Base-by-base conservation (phyloP, 1,140 invertebrate species). In the Drosophila melanica region DNA sequence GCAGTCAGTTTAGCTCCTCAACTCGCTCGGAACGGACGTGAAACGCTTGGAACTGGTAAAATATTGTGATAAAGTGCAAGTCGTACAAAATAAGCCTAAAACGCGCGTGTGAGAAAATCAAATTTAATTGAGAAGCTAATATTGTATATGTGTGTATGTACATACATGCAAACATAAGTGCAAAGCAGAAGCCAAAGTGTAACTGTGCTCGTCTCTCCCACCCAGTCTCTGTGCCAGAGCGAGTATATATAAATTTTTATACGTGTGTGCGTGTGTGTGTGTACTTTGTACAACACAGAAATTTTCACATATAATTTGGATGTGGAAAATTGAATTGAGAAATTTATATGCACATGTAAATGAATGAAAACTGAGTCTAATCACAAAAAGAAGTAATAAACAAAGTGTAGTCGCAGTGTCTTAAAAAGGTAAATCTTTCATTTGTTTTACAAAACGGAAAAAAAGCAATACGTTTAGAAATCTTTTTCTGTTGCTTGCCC, bases 91-190 rank as follows among this genome's bases (percentile, higher is more conserved):
- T 78, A 82, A 87, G 71, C 75, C 66, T 54, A 75, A 63, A 89
- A 75, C 73, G 70, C 79, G 84, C 79, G 77, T 87, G 78, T 79
- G 77, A 78, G 79, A 74, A 74, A 86, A 79, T 69, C 62, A 77
- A 85, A 80, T 71, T 79, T 76, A 72, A 82, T 87, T 86, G 79
- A 86, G 75, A 82, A 78, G 81, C 73, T 81, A 51, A 77, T 67
- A 68, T 80, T 77, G 57, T 71, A 77, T 81, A 58, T 53, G 53
- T 53, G 55, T 62, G 11, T 27, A 44, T 20, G 60, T 72, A 58
- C 71, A 54, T 70, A 62, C 64, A 67, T 51, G 55, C 66, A 71
- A 47, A 81, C 42, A 59, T 54, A 72, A 71, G 74, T 79, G 57
- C 53, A 78, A 75, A 82, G 77, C 64, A 89, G 71, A 86, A 82